A percentile compares a stretch with the other conserved stretches of the same genome.
Conservation (phyloP, 2,797 vertebrate species). For the Propithecus deckenii region DNA sequence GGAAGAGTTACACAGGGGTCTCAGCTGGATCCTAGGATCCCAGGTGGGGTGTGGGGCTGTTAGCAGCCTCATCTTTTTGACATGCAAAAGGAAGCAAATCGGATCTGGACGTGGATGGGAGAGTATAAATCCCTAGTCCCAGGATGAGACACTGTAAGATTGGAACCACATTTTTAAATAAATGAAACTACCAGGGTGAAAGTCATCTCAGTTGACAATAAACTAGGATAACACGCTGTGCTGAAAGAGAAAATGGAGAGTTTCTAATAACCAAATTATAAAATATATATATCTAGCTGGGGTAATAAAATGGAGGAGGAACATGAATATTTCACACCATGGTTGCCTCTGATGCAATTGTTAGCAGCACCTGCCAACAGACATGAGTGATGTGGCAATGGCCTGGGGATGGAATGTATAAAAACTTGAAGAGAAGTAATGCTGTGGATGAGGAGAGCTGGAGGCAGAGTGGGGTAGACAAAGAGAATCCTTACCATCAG, state of each 20-base stretch:
- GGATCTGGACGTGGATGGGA: slow-evolving; percentile 60
- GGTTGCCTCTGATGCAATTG: slow-evolving; percentile 67
- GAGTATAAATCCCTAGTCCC: slow-evolving; percentile 69
- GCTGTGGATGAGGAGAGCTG: not conserved
- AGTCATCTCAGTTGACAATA: slow-evolving; percentile 77
- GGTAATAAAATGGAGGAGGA: slow-evolving; percentile 75
- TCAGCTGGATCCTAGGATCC: slow-evolving; percentile 85
- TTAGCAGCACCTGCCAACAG: slow-evolving; percentile 76
- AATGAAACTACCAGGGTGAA: slow-evolving; percentile 70
- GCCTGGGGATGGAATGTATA: slow-evolving; percentile 63
- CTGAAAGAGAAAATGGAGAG: slow-evolving; percentile 69
- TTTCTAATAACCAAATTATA: slow-evolving; percentile 84
- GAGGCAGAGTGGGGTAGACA: not conserved
- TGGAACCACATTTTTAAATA: slow-evolving; percentile 78
- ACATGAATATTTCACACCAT: slow-evolving; percentile 85
- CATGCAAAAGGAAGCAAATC: slow-evolving; percentile 74
- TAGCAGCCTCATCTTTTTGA: slow-evolving; percentile 75
- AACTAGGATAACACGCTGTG: slow-evolving; percentile 81
- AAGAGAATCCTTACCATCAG: slow-evolving; percentile 88
- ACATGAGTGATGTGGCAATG: slow-evolving; percentile 61
- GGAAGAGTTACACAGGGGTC: slow-evolving; percentile 77
- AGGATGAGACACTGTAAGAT: slow-evolving; percentile 71
- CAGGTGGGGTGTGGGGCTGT: slow-evolving; percentile 74
- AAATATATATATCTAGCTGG: slow-evolving; percentile 85
- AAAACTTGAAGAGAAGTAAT: slow-evolving; percentile 48